Conservation (phyloP, 2,113 vertebrate species). For the Tauraco erythrolophus region DNA sequence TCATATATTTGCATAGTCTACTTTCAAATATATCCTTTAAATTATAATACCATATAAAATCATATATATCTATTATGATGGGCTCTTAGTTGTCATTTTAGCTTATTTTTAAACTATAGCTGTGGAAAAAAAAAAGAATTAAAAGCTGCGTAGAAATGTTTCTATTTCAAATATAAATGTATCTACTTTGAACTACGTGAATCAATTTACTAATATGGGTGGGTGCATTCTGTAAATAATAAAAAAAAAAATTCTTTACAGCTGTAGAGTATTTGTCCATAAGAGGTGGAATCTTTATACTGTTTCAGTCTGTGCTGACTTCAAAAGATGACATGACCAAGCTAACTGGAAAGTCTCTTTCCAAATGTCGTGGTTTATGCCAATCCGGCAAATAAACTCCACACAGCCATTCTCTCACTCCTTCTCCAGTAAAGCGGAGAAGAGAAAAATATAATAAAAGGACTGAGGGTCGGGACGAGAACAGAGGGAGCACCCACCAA, state of each 20-base stretch:
- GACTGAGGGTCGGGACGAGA: no score
- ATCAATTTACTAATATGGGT: not conserved
- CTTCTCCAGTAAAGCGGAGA: no score
- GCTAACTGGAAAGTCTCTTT: not conserved
- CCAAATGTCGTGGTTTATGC: no score
- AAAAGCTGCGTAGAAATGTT: not conserved
- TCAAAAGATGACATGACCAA: not conserved
- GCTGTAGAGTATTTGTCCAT: not conserved
- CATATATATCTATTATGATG: not conserved
- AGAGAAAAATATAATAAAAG: no score
- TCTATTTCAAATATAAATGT: not conserved
- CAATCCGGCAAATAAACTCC: no score
- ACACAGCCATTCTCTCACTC: no score
- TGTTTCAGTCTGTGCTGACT: not conserved
- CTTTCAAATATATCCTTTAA: not conserved
- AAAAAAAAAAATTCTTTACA: not conserved
- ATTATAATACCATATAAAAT: not conserved
- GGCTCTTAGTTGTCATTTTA: not conserved
- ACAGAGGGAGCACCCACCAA: no score
- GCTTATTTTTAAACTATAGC: not conserved
- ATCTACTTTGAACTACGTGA: not conserved
- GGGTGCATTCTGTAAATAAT: not conserved
- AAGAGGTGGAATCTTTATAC: not conserved
- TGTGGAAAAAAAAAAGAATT: not conserved
- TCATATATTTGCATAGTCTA: not conserved